These are phyloP conservation scores for Alosa sapidissima DNA, from an alignment of 2,797 vertebrate genomes.

Conservation along the genomic window DNA sequence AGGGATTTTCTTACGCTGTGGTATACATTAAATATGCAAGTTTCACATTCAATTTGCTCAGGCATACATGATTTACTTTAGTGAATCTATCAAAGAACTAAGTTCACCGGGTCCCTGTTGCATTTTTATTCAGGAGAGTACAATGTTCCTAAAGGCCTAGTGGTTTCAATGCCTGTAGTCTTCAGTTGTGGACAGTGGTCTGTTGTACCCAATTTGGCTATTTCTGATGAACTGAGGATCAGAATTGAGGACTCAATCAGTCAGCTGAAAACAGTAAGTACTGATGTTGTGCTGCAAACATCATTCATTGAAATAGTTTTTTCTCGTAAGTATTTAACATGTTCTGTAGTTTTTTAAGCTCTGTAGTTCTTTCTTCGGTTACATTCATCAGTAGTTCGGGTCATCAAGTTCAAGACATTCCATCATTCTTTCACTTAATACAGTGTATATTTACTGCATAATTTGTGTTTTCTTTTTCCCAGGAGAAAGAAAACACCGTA, in stretches of 20 bases:
- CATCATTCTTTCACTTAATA: background rate
- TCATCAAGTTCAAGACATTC: background rate
- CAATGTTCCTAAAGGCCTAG: slow-evolving; percentile 75
- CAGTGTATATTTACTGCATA: background rate
- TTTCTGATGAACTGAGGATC: slow-evolving; percentile 63
- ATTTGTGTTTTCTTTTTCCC: background rate
- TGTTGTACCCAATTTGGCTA: slow-evolving; percentile 63
- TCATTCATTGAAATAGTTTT: background rate
- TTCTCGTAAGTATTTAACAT: no score
- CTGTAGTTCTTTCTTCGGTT: background rate
- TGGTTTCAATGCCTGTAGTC: slow-evolving; percentile 85
- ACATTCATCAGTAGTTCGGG: background rate
- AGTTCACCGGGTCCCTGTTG: background rate
- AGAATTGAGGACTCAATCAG: slow-evolving; percentile 64
- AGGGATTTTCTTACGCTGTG: background rate
- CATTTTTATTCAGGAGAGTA: slow-evolving; percentile 73
- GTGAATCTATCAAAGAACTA: background rate
- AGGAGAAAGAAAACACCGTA: slow-evolving; percentile 59
- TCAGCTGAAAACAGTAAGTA: slow-evolving; percentile 77
- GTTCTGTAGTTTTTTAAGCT: background rate
- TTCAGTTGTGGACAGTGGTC: slow-evolving; percentile 79
- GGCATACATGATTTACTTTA: background rate
- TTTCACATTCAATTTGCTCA: background rate
- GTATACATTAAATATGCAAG: background rate
- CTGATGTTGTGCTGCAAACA: background rate